Evolutionary conservation across 2,113 vertebrate genomes (phyloP), one percentile per base, ranked within the genome.

Genomic region (Hippocampus guttulatus): DNA sequence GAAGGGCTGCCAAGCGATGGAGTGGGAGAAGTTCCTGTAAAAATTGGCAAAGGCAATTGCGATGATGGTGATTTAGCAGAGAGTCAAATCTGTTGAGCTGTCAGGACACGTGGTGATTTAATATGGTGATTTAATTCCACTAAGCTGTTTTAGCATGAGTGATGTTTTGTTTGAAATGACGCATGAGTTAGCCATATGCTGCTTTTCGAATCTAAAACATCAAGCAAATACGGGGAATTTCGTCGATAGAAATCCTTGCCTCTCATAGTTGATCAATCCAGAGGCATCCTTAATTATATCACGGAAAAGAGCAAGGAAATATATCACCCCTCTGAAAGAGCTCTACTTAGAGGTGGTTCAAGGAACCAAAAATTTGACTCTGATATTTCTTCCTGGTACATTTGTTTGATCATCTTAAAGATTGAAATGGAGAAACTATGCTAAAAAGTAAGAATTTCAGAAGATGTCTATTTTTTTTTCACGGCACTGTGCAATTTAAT

Each of bases 121-220:
- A 88, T 86, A 79, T 73, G 74, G 78, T 79, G 85, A 84, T 88
- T 84, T 86, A 68, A 86, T 86, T 85, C 84, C 69, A 85, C 75
- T 84, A 78, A 87, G 83, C 80, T 85, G 74, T 75, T 81, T 87
- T 78, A 81, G 70, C 10, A 3, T 68, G 73, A 84, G 77, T 73
- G 76, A 82, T 80, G 78, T 83, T 87, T 81, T 70, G 75, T 80
- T 81, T 67, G 45, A 67, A 64, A 83, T 82, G 74, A 78, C 47
- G 69, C 55, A 11, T 25, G 49, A 75, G 64, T 65, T 58, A 81
- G 75, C 71, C 64, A 57, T 66, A 33, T 33, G 25, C 67, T 69
- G 68, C 67, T 47, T 68, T 77, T 76, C 67, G 64, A 11, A 71
- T 73, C 63, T 45, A 77, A 74, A 84, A 72, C 76, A 71, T 20